A percentile compares a stretch with the other conserved stretches of the same genome.
These are phyloP conservation scores for Unio pictorum DNA, from an alignment of 2,888 invertebrate genomes.

Conservation along the genomic window DNA sequence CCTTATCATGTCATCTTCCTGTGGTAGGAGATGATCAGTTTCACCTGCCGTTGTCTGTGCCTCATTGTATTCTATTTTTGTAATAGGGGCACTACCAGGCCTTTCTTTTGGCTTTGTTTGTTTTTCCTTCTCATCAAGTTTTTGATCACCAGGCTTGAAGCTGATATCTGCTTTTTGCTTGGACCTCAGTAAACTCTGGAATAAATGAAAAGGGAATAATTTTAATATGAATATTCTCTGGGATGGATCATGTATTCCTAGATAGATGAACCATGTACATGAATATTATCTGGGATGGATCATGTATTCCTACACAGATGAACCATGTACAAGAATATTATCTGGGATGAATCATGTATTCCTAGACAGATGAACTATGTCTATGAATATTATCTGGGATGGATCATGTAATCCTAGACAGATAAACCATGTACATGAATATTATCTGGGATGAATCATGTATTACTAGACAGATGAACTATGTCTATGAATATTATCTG, in stretches of 20 bases:
- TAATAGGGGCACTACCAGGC: conserved; percentile 65
- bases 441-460: too few relatives aligned
- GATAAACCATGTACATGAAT: neutral
- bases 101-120: conserved; percentile 42
- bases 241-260: too few relatives aligned
- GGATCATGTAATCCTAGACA: too few relatives aligned
- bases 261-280: too few relatives aligned
- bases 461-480: too few relatives aligned
- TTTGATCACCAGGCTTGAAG: conserved; percentile 44
- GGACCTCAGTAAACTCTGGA: conserved; percentile 58
- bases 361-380: too few relatives aligned
- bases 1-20: conserved; percentile 29
- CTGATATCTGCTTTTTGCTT: conserved; percentile 62
- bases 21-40: conserved; percentile 39
- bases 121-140: conserved; percentile 30
- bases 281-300: too few relatives aligned
- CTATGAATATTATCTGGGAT: too few relatives aligned
- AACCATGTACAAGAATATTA: too few relatives aligned
- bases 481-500: too few relatives aligned
- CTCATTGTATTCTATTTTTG: conserved; percentile 48
- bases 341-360: too few relatives aligned
- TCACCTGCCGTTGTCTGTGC: conserved; percentile 58
- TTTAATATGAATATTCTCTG: neutral
- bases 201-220: conserved; percentile 2
- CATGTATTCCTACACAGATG: too few relatives aligned